These are phyloP conservation scores for Popillia japonica DNA, from an alignment of 1,140 invertebrate species.

Conservation along the genomic window DNA sequence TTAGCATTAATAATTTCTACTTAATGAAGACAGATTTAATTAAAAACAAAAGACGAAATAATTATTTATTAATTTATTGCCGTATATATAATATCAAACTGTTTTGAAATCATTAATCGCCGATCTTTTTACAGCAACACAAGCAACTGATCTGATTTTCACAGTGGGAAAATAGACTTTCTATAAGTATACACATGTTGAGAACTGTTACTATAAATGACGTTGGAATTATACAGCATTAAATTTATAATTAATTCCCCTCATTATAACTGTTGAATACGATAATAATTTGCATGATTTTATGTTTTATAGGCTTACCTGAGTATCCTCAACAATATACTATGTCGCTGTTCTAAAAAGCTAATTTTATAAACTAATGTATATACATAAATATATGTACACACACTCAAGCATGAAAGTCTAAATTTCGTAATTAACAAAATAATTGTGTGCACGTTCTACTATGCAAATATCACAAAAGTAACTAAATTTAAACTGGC, in stretches of 20 bases:
- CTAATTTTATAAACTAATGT: too few species aligned
- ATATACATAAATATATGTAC: too few species aligned
- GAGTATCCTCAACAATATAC: too few species aligned
- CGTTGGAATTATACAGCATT: neutral
- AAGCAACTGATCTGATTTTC: conserved; percentile 26
- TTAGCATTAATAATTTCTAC: too few species aligned
- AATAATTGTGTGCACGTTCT: too few species aligned
- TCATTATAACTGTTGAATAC: conserved; percentile 32
- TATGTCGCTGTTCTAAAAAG: too few species aligned
- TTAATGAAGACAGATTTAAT: too few species aligned
- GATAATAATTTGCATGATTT: conserved; percentile 29
- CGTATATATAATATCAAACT: conserved; percentile 19
- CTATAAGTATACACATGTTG: conserved; percentile 16
- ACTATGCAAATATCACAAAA: too few species aligned
- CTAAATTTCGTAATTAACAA: too few species aligned
- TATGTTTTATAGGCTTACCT: neutral
- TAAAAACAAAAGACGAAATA: conserved; percentile 2
- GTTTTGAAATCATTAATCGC: conserved; percentile 20
- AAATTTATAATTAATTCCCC: conserved; percentile 4
- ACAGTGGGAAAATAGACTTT: conserved; percentile 29
- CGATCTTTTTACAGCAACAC: neutral
- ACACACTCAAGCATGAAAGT: too few species aligned
- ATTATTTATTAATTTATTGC: conserved; percentile 22
- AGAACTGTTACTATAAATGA: conserved; percentile 13
- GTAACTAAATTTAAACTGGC: neutral